phyloP scores from a whole-genome alignment of 2,113 vertebrate genomes.

The Plectropomus leopardus region DNA sequence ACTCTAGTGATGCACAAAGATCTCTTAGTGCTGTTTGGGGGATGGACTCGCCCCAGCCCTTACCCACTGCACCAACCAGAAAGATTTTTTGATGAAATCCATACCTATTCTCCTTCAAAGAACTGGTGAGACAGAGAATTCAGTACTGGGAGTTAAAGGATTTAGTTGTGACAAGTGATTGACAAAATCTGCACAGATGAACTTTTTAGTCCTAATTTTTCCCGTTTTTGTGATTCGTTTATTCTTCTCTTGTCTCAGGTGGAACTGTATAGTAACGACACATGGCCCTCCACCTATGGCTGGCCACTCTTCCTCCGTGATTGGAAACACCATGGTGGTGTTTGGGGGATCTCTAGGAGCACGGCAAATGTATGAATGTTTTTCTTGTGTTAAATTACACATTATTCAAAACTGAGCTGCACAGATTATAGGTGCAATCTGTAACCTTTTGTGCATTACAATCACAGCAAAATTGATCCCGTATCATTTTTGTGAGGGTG shows the following conservation, averaged over 20 bases:
- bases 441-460: background rate
- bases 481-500: background rate
- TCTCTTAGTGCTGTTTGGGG: slow-evolving; percentile 95
- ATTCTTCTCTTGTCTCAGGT: slow-evolving; percentile 83
- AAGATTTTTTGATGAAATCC: slow-evolving; percentile 98
- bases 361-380: slow-evolving; percentile 92
- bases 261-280: slow-evolving; percentile 99
- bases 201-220: background rate
- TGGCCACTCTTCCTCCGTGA: slow-evolving; percentile 97
- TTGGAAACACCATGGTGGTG: slow-evolving; percentile 96
- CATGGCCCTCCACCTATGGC: slow-evolving; percentile 98
- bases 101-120: slow-evolving; percentile 98
- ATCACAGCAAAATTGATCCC: background rate
- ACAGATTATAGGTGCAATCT: background rate
- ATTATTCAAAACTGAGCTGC: background rate
- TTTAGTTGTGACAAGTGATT: background rate
- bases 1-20: slow-evolving; percentile 97
- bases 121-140: slow-evolving; percentile 91
- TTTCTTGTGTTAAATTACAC: background rate
- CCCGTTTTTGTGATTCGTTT: background rate
- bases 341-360: slow-evolving; percentile 97
- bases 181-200: background rate
- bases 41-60: slow-evolving; percentile 97
- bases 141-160: background rate
- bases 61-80: slow-evolving; percentile 98